A percentile compares a stretch with the other conserved stretches of the same genome.
These are phyloP conservation scores for Belonocnema kinseyi DNA, from an alignment of 1,140 invertebrate species.

Conservation along the genomic window DNA sequence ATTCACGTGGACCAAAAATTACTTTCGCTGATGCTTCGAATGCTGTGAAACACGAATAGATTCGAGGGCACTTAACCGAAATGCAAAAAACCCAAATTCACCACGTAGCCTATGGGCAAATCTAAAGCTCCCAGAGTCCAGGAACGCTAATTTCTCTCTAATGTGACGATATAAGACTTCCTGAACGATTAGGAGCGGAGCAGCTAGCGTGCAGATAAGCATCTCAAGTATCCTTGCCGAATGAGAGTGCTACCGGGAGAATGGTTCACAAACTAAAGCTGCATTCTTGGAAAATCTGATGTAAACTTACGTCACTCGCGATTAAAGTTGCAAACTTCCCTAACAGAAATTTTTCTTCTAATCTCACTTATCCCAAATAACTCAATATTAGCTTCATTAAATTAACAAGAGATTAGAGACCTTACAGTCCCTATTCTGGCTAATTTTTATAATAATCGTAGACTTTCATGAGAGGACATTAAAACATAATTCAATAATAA, in stretches of 20 bases:
- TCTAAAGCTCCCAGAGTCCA: not conserved
- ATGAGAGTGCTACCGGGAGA: slow-evolving; percentile 15
- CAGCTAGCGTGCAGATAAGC: slow-evolving; percentile 9
- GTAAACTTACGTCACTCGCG: slow-evolving; percentile 7
- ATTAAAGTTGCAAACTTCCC: slow-evolving; percentile 18
- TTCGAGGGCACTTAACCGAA: too few relatives aligned
- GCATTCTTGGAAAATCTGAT: not conserved
- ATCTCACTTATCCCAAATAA: not conserved
- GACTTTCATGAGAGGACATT: too few relatives aligned
- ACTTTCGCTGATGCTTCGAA: too few relatives aligned
- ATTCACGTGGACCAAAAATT: too few relatives aligned
- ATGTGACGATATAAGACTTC: slow-evolving; percentile 13
- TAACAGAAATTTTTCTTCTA: not conserved
- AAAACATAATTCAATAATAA: too few relatives aligned
- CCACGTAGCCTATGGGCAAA: too few relatives aligned
- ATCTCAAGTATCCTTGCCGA: slow-evolving; percentile 9
- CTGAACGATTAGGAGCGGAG: slow-evolving; percentile 11
- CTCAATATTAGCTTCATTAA: not conserved
- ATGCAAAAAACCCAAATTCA: too few relatives aligned
- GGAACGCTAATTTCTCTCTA: slow-evolving; percentile 16
- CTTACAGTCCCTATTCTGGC: not conserved
- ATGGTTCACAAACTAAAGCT: slow-evolving; percentile 20
- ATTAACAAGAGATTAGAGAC: not conserved
- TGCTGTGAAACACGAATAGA: too few relatives aligned
- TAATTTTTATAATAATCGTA: too few relatives aligned